These are phyloP conservation scores for Rachycentron canadum DNA, from an alignment of 2,797 vertebrate species.

Conservation along the genomic window DNA sequence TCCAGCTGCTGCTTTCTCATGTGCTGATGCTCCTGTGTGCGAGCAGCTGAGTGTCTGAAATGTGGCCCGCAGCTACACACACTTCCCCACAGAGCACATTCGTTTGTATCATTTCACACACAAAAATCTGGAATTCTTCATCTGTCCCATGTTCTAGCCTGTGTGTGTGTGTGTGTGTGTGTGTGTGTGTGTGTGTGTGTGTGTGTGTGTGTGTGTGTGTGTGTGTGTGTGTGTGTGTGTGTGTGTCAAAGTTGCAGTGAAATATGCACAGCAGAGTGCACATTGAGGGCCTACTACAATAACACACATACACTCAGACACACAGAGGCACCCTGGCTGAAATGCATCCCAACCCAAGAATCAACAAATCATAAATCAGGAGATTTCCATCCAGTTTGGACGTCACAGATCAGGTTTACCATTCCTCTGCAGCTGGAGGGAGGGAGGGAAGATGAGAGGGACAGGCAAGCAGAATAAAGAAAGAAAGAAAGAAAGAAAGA, in stretches of 20 bases:
- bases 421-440: constrained; percentile 69
- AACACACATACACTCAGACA: constrained; percentile 52
- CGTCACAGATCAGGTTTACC: constrained; percentile 75
- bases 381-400: constrained; percentile 72
- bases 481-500: constrained; percentile 4
- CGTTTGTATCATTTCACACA: constrained; percentile 60
- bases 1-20: constrained; percentile 43
- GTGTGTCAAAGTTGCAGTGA: constrained; percentile 50
- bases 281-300: constrained; percentile 54
- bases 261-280: constrained; percentile 47
- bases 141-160: constrained; percentile 39
- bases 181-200: constrained; percentile 24
- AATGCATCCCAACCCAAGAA: constrained; percentile 74
- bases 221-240: constrained; percentile 9
- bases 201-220: background rate
- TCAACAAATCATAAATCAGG: constrained; percentile 84
- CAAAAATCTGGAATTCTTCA: constrained; percentile 62
- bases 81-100: constrained; percentile 23
- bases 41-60: constrained; percentile 49
- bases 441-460: background rate
- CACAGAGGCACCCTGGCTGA: constrained; percentile 63
- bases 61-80: constrained; percentile 33
- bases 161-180: constrained; percentile 13
- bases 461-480: background rate
- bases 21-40: constrained; percentile 23